phyloP scores from a whole-genome alignment of 2,888 invertebrate genomes.

The Parasteatoda lunata region DNA sequence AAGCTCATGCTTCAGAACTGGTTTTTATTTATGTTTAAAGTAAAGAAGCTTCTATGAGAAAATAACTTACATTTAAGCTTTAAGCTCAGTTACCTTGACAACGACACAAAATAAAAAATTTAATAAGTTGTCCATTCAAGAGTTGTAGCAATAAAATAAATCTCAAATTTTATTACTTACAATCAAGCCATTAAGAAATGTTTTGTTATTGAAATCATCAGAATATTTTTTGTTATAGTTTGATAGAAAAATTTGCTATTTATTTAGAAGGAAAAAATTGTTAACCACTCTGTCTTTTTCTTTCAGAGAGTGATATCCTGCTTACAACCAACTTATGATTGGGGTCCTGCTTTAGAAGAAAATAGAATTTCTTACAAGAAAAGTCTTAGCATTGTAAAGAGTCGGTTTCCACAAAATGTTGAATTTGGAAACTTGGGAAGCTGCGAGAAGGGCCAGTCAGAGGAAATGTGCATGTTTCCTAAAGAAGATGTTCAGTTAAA shows the following conservation, averaged over 20 bases:
- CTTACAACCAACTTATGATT: conserved; percentile 69
- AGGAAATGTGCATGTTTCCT: conserved; percentile 26
- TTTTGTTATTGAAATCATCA: no score
- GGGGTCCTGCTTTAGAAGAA: conserved; percentile 70
- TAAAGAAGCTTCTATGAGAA: no score
- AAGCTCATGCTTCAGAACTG: no score
- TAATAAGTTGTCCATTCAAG: no score
- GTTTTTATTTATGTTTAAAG: no score
- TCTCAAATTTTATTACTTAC: no score
- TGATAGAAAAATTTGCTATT: background rate
- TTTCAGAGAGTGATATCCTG: conserved; percentile 63
- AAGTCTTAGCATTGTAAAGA: conserved; percentile 45
- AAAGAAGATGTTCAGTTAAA: conserved; percentile 12
- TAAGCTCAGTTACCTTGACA: no score
- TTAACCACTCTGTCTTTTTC: conserved; percentile 3
- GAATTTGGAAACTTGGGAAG: conserved; percentile 46
- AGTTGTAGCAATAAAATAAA: no score
- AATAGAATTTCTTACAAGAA: conserved; percentile 66
- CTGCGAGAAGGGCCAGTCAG: conserved; percentile 5
- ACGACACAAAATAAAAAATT: no score
- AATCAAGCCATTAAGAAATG: no score
- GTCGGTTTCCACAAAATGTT: conserved; percentile 58
- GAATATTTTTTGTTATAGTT: no score
- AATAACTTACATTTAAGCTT: no score
- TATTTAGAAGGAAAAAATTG: background rate